Evolutionary conservation across 2,113 vertebrate genomes (phyloP).

Genomic region (Cathartes aura): DNA sequence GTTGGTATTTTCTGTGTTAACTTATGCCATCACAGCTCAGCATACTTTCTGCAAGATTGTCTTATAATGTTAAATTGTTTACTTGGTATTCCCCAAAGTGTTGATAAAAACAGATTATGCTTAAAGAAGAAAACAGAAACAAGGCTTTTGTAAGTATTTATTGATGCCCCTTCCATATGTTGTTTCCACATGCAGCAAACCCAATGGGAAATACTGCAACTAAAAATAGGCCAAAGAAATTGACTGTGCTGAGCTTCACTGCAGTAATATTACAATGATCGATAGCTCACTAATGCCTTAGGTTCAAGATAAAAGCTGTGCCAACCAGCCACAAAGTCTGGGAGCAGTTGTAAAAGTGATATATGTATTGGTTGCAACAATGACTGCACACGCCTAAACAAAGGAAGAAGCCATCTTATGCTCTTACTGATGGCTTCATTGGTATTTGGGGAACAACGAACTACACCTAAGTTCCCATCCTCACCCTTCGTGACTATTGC

Average conservation of each 20-base stretch:
- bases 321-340: background rate
- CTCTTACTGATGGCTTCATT: background rate
- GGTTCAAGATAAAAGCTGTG: slow-evolving; percentile 21
- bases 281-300: background rate
- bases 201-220: background rate
- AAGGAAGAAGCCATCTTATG: background rate
- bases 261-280: background rate
- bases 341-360: background rate
- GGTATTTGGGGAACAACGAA: background rate
- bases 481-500: background rate
- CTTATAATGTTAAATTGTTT: background rate
- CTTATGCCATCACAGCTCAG: background rate
- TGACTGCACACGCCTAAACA: background rate
- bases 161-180: background rate
- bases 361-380: background rate
- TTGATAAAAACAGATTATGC: background rate
- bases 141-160: background rate
- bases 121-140: background rate
- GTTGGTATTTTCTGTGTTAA: background rate
- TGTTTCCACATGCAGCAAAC: background rate
- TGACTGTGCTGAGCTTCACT: background rate
- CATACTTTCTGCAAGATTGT: background rate
- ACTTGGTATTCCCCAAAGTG: background rate
- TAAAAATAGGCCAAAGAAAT: slow-evolving; percentile 34
- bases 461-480: background rate